These are phyloP conservation scores for Mustela erminea DNA, from an alignment of 2,797 vertebrate genomes.

Conservation along the genomic window DNA sequence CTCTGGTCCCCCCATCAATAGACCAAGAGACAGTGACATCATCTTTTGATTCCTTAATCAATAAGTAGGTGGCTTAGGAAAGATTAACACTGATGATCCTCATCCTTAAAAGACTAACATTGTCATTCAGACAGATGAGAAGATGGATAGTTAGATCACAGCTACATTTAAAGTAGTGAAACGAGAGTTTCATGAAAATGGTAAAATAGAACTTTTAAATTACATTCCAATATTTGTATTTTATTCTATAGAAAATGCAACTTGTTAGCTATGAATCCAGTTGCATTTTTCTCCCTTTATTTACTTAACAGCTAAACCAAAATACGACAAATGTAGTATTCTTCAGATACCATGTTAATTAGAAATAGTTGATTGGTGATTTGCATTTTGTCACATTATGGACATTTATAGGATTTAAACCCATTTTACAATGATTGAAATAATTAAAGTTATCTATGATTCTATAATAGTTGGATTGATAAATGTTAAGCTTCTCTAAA, in stretches of 20 bases:
- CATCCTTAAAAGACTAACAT: constrained; percentile 33
- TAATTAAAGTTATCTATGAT: not conserved
- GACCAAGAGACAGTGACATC: constrained; percentile 57
- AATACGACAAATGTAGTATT: not conserved
- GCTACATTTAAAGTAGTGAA: not conserved
- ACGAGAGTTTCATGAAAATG: not conserved
- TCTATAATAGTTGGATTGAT: not conserved
- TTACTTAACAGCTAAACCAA: not conserved
- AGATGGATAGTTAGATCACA: constrained; percentile 51
- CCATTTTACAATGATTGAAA: constrained; percentile 20
- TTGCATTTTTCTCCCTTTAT: not conserved
- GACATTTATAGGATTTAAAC: not conserved
- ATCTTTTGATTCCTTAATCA: constrained; percentile 69
- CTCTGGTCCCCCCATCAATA: constrained; percentile 65
- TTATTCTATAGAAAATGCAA: not conserved
- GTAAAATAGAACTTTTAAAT: not conserved
- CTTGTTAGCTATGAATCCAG: not conserved
- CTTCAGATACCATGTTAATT: not conserved
- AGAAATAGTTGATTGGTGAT: constrained; percentile 10
- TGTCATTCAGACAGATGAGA: constrained; percentile 51
- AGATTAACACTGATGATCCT: constrained; percentile 65
- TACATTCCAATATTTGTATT: not conserved
- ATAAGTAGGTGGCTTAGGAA: constrained; percentile 66
- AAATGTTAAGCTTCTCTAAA: not conserved
- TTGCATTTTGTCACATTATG: not conserved